Percentiles rank a stretch among this genome's conserved stretches.
Evolutionary conservation across 2,888 invertebrate genomes (phyloP).

Genomic region (Drosophila subsilvestris): DNA sequence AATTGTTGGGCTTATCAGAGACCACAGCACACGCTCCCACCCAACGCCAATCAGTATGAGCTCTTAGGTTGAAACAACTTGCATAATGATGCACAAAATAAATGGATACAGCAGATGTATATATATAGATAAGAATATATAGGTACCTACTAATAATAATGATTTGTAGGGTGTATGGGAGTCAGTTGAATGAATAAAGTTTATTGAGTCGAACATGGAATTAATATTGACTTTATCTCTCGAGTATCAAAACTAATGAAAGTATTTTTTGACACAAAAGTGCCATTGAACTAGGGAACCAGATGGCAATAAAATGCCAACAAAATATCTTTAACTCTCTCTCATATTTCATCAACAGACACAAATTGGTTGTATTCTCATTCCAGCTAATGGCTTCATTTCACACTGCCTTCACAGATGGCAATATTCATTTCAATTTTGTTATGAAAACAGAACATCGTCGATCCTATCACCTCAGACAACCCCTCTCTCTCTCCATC

Average conservation of each 20-base stretch:
- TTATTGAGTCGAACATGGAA: neutral
- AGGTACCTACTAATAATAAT: neutral
- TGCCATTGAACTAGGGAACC: too few species aligned
- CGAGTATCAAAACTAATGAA: neutral
- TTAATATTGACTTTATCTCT: neutral
- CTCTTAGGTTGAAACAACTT: constrained; percentile 2
- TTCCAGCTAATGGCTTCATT: too few species aligned
- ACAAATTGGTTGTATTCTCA: too few species aligned
- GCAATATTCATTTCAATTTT: neutral
- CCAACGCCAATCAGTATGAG: neutral
- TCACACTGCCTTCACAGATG: too few species aligned
- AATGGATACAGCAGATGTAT: neutral
- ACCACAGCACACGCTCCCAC: neutral
- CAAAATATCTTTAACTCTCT: too few species aligned
- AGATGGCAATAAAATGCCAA: neutral
- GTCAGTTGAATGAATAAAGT: constrained; percentile 4
- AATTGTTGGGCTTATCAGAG: constrained; percentile 12
- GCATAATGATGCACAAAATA: constrained; percentile 4
- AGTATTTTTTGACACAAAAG: neutral
- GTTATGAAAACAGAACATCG: neutral
- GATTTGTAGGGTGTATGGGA: neutral
- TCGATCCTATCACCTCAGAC: constrained; percentile 5
- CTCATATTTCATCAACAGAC: too few species aligned
- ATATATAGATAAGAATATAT: neutral
- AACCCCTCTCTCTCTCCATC: neutral